Evolutionary conservation across 1,140 invertebrate genomes (phyloP).

Genomic region (Solen grandis): DNA sequence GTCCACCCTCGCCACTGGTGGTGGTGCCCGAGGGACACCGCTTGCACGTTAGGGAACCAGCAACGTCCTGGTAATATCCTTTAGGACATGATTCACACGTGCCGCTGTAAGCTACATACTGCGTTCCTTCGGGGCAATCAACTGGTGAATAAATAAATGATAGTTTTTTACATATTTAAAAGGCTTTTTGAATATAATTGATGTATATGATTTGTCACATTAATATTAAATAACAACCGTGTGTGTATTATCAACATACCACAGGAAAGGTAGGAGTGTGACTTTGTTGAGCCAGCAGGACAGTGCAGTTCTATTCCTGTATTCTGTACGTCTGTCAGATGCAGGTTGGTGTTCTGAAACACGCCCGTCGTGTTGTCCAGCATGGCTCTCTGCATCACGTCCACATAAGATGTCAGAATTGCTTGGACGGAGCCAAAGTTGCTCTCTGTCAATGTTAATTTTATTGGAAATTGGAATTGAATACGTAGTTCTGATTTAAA

Average conservation of each 20-base stretch:
- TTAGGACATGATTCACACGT: slow-evolving; percentile 19
- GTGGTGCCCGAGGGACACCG: slow-evolving; percentile 14
- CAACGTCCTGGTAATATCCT: slow-evolving; percentile 14
- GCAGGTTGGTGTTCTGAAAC: background rate
- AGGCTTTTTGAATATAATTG: too few species aligned
- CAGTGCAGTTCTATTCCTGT: slow-evolving; percentile 18
- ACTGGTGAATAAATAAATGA: slow-evolving; percentile 17
- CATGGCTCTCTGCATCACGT: background rate
- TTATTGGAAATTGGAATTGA: background rate
- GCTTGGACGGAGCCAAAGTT: too few species aligned
- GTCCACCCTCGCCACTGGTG: background rate
- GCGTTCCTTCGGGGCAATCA: slow-evolving; percentile 26
- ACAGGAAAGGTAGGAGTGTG: background rate
- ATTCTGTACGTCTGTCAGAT: background rate
- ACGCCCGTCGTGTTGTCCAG: background rate
- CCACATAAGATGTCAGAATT: background rate
- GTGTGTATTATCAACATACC: slow-evolving; percentile 19
- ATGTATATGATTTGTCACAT: background rate
- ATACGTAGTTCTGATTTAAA: background rate
- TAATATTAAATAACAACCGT: too few species aligned
- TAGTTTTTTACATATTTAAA: background rate
- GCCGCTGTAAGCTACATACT: background rate
- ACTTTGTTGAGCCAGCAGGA: background rate
- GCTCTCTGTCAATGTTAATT: background rate
- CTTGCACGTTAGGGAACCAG: background rate